Percentiles rank a stretch among this genome's conserved stretches.
Conservation (phyloP, 2,113 vertebrate species). For the Climacteris rufus region DNA sequence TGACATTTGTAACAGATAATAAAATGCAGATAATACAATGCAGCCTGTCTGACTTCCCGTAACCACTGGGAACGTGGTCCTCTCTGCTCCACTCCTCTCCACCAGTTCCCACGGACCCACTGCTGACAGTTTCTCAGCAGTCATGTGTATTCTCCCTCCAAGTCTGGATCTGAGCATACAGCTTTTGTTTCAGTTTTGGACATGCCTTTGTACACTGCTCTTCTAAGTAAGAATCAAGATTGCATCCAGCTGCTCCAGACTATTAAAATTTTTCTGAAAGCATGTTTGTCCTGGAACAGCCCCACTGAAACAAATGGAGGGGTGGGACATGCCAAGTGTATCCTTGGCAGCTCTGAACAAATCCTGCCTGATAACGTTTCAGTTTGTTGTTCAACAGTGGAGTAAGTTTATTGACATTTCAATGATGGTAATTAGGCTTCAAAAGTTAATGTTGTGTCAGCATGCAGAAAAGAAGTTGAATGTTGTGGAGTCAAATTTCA, state of each 20-base stretch:
- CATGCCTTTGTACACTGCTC: background rate
- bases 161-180: background rate
- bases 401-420: conserved; percentile 6
- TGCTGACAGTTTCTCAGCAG: background rate
- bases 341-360: conserved; percentile 20
- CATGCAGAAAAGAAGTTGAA: background rate
- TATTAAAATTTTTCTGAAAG: conserved; percentile 22
- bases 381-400: conserved; percentile 1
- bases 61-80: background rate
- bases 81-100: background rate
- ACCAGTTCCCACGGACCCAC: background rate
- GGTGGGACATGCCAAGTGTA: background rate
- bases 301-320: background rate
- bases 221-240: conserved; percentile 14
- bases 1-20: background rate
- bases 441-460: background rate
- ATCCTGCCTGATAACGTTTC: conserved; percentile 26
- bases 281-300: conserved; percentile 21
- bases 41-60: background rate
- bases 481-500: background rate
- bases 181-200: background rate
- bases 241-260: conserved; percentile 37
- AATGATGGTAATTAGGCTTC: conserved; percentile 2
- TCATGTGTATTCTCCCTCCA: background rate
- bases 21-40: background rate